phyloP scores from a whole-genome alignment of 2,113 vertebrate species.

The Antidorcas marsupialis region DNA sequence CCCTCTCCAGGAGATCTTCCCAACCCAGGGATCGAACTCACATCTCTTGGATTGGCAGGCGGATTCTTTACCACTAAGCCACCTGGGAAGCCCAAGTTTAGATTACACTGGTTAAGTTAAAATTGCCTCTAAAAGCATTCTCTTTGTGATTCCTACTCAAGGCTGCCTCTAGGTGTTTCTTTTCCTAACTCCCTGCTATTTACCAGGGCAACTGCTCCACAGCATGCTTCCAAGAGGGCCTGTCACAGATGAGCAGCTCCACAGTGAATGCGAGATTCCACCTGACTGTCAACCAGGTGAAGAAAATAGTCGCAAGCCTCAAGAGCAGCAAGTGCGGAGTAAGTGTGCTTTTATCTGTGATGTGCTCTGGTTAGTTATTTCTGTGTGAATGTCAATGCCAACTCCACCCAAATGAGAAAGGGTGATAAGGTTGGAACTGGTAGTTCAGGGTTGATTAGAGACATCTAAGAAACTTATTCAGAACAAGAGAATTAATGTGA shows the following conservation, averaged over 20 bases:
- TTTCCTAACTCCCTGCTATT: neutral
- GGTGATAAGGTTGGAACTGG: neutral
- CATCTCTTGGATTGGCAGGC: neutral
- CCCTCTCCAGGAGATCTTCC: neutral
- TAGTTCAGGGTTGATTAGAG: neutral
- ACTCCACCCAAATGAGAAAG: neutral
- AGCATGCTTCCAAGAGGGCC: conserved; percentile 53
- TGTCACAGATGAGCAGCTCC: conserved; percentile 27
- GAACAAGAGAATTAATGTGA: neutral
- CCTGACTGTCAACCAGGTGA: neutral
- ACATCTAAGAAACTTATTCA: neutral
- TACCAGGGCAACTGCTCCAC: conserved; percentile 51
- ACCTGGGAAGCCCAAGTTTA: neutral
- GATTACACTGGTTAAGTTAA: neutral
- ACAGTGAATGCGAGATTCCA: rapidly evolving
- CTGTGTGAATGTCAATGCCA: neutral
- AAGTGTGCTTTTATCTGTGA: neutral
- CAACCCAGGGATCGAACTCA: neutral
- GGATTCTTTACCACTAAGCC: neutral
- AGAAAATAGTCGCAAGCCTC: neutral
- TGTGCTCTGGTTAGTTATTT: neutral
- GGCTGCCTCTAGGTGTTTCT: neutral
- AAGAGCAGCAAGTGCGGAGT: conserved; percentile 38
- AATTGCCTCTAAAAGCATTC: neutral
- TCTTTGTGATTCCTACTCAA: neutral